Evolutionary conservation across 2,888 invertebrate species (phyloP).

Genomic region (Drosophila anomelani): DNA sequence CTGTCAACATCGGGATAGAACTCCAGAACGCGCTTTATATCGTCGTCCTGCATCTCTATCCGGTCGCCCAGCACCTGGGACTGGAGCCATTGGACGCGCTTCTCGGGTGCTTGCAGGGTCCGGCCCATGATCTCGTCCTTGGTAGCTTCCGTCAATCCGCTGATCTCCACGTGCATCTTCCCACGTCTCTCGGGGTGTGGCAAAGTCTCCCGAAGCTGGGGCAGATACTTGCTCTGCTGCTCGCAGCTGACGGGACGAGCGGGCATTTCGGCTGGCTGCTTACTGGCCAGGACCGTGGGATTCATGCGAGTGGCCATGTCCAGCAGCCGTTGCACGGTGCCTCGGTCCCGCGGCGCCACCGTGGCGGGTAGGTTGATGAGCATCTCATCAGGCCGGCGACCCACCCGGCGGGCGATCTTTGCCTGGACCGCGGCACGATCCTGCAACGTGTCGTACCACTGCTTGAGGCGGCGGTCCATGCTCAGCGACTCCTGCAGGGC

Average conservation of each 20-base stretch:
- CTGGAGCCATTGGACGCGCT: slow-evolving; percentile 54
- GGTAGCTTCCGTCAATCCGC: slow-evolving; percentile 59
- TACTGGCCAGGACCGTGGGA: slow-evolving; percentile 46
- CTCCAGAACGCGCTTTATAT: slow-evolving; percentile 69
- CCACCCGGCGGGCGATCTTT: slow-evolving; percentile 54
- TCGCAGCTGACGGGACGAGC: slow-evolving; percentile 28
- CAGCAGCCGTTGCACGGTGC: slow-evolving; percentile 69
- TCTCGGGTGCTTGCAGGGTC: fast-evolving
- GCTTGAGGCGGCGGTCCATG: slow-evolving; percentile 72
- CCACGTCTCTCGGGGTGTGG: slow-evolving; percentile 60
- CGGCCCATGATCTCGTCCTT: slow-evolving; percentile 59
- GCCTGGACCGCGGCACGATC: slow-evolving; percentile 59
- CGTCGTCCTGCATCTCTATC: slow-evolving; percentile 45
- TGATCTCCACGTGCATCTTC: slow-evolving; percentile 59
- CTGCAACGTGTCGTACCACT: slow-evolving; percentile 69
- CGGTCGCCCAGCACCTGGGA: slow-evolving; percentile 62
- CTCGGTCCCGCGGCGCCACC: slow-evolving; percentile 69
- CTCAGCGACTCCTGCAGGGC: slow-evolving; percentile 36
- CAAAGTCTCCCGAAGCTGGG: slow-evolving; percentile 67
- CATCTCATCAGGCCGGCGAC: slow-evolving; percentile 60
- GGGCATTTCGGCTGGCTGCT: slow-evolving; percentile 25
- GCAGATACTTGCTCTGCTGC: slow-evolving; percentile 27
- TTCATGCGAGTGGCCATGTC: slow-evolving; percentile 73
- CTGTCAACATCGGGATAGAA: slow-evolving; percentile 70
- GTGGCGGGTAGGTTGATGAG: slow-evolving; percentile 69